Evolutionary conservation across 64 coral and sea anemone species (phyloP).

Genomic region (Cladopsammia gracilis): DNA sequence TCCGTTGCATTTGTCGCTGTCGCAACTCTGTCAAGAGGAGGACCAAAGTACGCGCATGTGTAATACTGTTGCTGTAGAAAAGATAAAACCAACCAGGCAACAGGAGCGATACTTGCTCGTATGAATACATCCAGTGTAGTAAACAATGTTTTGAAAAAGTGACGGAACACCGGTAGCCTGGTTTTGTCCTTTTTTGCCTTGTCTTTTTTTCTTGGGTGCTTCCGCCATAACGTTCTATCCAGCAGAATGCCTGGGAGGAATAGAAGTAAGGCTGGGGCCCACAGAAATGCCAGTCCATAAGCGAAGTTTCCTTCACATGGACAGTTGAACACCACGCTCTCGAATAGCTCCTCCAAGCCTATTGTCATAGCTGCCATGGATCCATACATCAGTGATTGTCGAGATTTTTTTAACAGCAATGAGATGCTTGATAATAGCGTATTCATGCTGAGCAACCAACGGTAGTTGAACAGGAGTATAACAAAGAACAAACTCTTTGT

Average conservation of each 20-base stretch:
- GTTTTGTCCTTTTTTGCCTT: not conserved
- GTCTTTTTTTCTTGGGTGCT: not conserved
- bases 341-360: not conserved
- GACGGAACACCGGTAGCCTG: not conserved
- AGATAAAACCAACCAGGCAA: constrained; percentile 19
- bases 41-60: constrained; percentile 19
- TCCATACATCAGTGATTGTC: not conserved
- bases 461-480: no score
- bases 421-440: not conserved
- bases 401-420: not conserved
- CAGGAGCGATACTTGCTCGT: constrained; percentile 7
- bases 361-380: not conserved
- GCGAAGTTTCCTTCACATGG: not conserved
- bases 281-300: constrained; percentile 3
- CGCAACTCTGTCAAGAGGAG: not conserved
- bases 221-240: not conserved
- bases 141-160: not conserved
- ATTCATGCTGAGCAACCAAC: not conserved
- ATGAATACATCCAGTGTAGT: not conserved
- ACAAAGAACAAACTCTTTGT: no score
- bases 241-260: constrained; percentile 9
- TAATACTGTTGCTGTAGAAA: constrained; percentile 24
- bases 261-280: not conserved
- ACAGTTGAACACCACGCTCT: constrained; percentile 27
- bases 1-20: not conserved